Conservation (phyloP, 2,113 vertebrate genomes). For the Falcunculus frontatus region DNA sequence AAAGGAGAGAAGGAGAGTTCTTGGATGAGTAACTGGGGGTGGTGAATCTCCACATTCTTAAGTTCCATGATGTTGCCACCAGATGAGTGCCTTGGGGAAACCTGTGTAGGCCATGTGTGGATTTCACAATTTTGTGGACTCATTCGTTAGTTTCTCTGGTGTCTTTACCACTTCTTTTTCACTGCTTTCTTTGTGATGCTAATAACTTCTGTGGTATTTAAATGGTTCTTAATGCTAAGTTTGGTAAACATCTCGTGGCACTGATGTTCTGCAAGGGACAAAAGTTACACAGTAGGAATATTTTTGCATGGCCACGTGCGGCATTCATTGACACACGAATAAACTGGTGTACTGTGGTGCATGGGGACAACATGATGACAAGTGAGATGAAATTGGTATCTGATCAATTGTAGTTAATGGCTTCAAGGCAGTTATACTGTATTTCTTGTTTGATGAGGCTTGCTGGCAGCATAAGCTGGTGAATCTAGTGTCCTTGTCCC, state of each 20-base stretch:
- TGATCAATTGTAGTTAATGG: not conserved
- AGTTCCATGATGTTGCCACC: not conserved
- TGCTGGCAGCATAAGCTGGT: not conserved
- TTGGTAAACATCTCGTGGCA: not conserved
- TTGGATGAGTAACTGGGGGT: not conserved
- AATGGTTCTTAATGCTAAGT: not conserved
- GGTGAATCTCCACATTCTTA: not conserved
- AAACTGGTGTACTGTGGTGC: not conserved
- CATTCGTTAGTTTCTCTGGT: not conserved
- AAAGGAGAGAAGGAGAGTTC: not conserved
- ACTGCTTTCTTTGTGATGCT: not conserved
- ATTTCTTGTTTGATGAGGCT: not conserved
- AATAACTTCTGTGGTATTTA: not conserved
- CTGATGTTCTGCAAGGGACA: not conserved
- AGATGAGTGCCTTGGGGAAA: not conserved
- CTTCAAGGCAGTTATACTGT: not conserved
- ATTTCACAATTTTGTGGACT: not conserved
- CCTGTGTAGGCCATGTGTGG: not conserved
- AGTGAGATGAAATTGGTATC: not conserved
- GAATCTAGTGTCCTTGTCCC: not conserved
- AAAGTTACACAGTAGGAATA: not conserved
- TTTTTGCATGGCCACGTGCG: not conserved
- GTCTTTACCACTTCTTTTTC: not conserved
- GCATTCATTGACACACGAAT: not conserved
- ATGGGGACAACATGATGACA: not conserved